Percentiles rank a stretch among this genome's conserved stretches.
phyloP scores from a whole-genome alignment of 2,797 vertebrate genomes.

The Melanotaenia boesemani region DNA sequence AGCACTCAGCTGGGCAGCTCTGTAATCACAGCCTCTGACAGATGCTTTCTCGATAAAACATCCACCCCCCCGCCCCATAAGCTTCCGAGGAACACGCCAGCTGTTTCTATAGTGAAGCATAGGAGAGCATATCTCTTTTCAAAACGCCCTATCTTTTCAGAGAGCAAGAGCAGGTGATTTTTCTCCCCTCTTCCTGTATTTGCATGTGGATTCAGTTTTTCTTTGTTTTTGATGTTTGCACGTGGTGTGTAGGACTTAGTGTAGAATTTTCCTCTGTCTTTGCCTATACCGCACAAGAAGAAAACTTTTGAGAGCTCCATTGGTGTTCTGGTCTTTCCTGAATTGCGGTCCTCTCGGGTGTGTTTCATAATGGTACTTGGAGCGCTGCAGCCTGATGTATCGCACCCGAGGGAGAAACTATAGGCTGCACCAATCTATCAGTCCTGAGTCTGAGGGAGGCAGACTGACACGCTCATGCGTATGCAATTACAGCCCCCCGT shows the following conservation, averaged over 20 bases:
- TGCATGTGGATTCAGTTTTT: conserved; percentile 11
- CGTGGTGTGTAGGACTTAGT: conserved; percentile 16
- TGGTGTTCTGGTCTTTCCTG: conserved; percentile 79
- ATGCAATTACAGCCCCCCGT: conserved; percentile 59
- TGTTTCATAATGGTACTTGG: conserved; percentile 78
- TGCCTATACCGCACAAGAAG: conserved; percentile 75
- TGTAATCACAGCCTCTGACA: conserved; percentile 72
- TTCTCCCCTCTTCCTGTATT: not conserved
- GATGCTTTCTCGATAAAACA: conserved; percentile 82
- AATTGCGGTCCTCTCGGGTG: conserved; percentile 77
- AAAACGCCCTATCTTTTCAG: conserved; percentile 13
- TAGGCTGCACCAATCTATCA: conserved; percentile 81
- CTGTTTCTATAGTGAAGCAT: conserved; percentile 52
- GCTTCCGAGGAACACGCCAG: conserved; percentile 61
- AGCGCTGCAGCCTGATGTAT: conserved; percentile 76
- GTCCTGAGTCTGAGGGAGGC: conserved; percentile 72
- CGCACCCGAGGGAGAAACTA: conserved; percentile 77
- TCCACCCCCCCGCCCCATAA: conserved; percentile 37
- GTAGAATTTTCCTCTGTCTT: conserved; percentile 41
- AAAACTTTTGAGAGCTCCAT: conserved; percentile 62
- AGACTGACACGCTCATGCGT: conserved; percentile 70
- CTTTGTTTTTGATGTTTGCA: conserved; percentile 32
- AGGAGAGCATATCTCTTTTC: conserved; percentile 38
- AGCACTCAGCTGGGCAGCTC: conserved; percentile 55
- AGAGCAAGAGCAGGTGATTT: conserved; percentile 36